A percentile compares a stretch with the other conserved stretches of the same genome.
These are phyloP conservation scores for Sturmia bella DNA, from an alignment of 2,888 invertebrate genomes.

Conservation along the genomic window DNA sequence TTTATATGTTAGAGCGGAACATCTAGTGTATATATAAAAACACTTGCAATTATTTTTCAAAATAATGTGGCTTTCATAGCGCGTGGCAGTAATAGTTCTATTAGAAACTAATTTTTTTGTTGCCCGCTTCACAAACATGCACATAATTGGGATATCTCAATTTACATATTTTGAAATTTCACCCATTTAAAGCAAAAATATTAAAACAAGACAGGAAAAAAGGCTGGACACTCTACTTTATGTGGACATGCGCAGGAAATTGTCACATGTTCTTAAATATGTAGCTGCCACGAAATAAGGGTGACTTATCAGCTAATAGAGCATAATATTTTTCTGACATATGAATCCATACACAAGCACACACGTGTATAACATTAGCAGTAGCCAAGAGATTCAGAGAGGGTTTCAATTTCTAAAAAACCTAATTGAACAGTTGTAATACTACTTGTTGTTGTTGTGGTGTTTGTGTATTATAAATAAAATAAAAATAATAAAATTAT, in stretches of 20 bases:
- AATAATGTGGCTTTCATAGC: too few relatives aligned
- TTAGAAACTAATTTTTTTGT: too few relatives aligned
- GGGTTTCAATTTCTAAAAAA: slow-evolving; percentile 33
- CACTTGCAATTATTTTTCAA: too few relatives aligned
- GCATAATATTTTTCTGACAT: slow-evolving; percentile 24
- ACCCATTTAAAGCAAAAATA: too few relatives aligned
- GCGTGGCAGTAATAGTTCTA: too few relatives aligned
- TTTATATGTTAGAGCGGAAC: too few relatives aligned
- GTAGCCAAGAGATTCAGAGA: slow-evolving; percentile 28
- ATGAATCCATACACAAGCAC: neutral
- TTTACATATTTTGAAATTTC: too few relatives aligned
- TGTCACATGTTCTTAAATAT: slow-evolving; percentile 39
- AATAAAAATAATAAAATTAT: slow-evolving; percentile 17
- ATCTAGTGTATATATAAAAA: too few relatives aligned
- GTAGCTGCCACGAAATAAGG: slow-evolving; percentile 7
- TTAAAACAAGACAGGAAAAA: too few relatives aligned
- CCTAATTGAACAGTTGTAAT: slow-evolving; percentile 39
- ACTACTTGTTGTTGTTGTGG: slow-evolving; percentile 61
- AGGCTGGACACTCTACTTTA: too few relatives aligned
- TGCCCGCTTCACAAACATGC: too few relatives aligned
- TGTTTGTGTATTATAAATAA: slow-evolving; percentile 51
- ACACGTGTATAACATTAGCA: slow-evolving; percentile 9
- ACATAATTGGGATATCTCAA: too few relatives aligned
- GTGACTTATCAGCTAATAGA: slow-evolving; percentile 45
- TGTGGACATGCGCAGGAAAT: slow-evolving; percentile 16